Conservation (phyloP, 2,888 invertebrate genomes). For the Druceiella hillmani region DNA sequence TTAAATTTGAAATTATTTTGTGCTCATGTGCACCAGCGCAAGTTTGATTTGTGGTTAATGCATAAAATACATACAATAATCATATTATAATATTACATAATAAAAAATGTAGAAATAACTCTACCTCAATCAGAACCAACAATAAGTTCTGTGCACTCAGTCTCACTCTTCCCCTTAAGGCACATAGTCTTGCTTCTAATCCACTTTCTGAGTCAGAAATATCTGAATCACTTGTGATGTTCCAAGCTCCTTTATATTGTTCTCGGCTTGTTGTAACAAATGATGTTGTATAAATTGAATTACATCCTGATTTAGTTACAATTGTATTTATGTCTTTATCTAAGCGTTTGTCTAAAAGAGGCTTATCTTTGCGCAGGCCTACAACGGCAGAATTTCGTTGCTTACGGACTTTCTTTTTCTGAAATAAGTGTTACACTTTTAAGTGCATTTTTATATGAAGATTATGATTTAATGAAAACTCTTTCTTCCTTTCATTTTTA, state of each 20-base stretch:
- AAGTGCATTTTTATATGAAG: too few relatives aligned
- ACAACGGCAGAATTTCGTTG: conserved; percentile 45
- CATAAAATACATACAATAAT: too few relatives aligned
- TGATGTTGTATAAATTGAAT: conserved; percentile 28
- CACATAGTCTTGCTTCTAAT: conserved; percentile 43
- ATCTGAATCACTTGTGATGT: conserved; percentile 62
- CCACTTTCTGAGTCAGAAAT: conserved; percentile 58
- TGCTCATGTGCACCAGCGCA: too few relatives aligned
- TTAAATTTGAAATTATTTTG: too few relatives aligned
- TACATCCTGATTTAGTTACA: conserved; percentile 38
- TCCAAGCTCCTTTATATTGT: conserved; percentile 30
- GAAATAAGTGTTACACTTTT: conserved; percentile 24
- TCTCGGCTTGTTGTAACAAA: background rate
- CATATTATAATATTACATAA: too few relatives aligned
- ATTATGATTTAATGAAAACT: too few relatives aligned
- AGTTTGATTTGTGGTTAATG: too few relatives aligned
- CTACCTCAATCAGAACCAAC: conserved; percentile 53
- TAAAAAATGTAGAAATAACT: too few relatives aligned
- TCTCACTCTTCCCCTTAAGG: conserved; percentile 57
- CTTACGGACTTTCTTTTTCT: conserved; percentile 48
- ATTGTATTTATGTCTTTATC: conserved; percentile 43
- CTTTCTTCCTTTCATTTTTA: too few relatives aligned
- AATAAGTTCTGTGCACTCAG: conserved; percentile 61
- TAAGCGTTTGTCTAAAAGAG: conserved; percentile 40
- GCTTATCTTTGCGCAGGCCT: conserved; percentile 44